Conservation (phyloP, 2,113 vertebrate genomes). For the Tretioscincus oriximinensis region DNA sequence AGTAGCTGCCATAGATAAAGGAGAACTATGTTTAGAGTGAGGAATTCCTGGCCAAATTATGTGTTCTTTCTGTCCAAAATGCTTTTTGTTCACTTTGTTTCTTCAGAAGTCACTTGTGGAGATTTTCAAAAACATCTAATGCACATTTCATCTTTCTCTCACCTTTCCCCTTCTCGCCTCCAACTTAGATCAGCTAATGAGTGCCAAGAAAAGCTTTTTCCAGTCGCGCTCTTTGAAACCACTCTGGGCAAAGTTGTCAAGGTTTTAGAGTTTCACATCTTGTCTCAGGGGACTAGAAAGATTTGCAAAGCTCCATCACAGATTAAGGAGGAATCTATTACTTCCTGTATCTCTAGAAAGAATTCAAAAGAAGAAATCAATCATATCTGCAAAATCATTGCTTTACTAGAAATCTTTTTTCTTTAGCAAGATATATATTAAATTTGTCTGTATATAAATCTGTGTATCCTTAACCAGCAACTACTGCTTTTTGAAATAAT, state of each 20-base stretch:
- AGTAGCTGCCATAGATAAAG: constrained; percentile 38
- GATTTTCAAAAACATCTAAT: constrained; percentile 47
- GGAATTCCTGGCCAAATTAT: constrained; percentile 15
- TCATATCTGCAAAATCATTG: constrained; percentile 28
- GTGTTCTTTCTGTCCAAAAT: constrained; percentile 28
- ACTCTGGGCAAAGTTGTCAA: constrained; percentile 47
- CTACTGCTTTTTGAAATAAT: constrained; percentile 21
- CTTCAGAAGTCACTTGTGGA: constrained; percentile 56
- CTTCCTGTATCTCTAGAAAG: constrained; percentile 31
- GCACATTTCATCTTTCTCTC: constrained; percentile 48
- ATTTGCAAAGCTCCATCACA: constrained; percentile 45
- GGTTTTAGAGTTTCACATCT: constrained; percentile 42
- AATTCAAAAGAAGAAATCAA: constrained; percentile 9
- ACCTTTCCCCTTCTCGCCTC: not conserved
- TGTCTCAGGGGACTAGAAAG: constrained; percentile 35
- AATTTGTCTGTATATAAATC: constrained; percentile 21
- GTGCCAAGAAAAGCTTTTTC: constrained; percentile 47
- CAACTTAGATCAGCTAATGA: constrained; percentile 54
- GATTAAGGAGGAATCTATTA: constrained; percentile 31
- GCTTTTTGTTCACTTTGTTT: constrained; percentile 38
- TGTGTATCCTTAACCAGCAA: constrained; percentile 18
- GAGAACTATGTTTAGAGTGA: constrained; percentile 33
- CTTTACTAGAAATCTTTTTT: constrained; percentile 10
- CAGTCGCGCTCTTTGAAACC: constrained; percentile 37
- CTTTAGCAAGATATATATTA: constrained; percentile 14